phyloP scores from a whole-genome alignment of 2,888 invertebrate genomes.

The Baccha elongata region DNA sequence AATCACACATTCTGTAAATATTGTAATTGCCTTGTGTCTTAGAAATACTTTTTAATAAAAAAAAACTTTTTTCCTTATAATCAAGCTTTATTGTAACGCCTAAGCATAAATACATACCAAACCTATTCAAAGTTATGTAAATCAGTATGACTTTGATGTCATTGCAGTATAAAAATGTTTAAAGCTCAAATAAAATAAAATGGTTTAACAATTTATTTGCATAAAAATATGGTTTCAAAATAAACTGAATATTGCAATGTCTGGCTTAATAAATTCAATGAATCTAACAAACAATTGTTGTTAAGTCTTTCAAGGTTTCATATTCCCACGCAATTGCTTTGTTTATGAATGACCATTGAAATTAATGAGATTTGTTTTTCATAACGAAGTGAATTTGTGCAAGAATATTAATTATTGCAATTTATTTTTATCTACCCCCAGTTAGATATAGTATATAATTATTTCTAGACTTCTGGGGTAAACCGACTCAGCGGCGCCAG shows the following conservation, averaged over 20 bases:
- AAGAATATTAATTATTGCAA: constrained; percentile 43
- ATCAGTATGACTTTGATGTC: no score
- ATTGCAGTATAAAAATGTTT: no score
- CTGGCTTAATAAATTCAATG: constrained; percentile 13
- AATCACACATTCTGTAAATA: no score
- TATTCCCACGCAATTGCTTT: constrained; percentile 47
- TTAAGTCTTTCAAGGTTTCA: constrained; percentile 35
- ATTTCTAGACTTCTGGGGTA: constrained; percentile 12
- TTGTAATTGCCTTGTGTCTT: no score
- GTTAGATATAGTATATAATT: constrained; percentile 34
- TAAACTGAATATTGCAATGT: constrained; percentile 12
- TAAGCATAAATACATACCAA: no score
- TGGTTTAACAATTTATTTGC: constrained; percentile 24
- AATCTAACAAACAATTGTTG: constrained; percentile 28
- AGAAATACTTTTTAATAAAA: no score
- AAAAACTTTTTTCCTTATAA: no score
- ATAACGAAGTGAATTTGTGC: constrained; percentile 40
- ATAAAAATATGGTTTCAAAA: constrained; percentile 42
- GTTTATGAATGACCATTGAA: constrained; percentile 33
- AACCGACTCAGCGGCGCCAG: constrained; percentile 35
- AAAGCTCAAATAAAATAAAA: background rate
- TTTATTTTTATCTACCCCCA: constrained; percentile 4
- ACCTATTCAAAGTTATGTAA: no score
- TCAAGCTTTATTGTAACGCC: no score
- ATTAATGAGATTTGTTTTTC: constrained; percentile 43